Percentiles rank a stretch among this genome's conserved stretches.
Conservation (phyloP, 2,113 vertebrate genomes). For the Spilogale gracilis region DNA sequence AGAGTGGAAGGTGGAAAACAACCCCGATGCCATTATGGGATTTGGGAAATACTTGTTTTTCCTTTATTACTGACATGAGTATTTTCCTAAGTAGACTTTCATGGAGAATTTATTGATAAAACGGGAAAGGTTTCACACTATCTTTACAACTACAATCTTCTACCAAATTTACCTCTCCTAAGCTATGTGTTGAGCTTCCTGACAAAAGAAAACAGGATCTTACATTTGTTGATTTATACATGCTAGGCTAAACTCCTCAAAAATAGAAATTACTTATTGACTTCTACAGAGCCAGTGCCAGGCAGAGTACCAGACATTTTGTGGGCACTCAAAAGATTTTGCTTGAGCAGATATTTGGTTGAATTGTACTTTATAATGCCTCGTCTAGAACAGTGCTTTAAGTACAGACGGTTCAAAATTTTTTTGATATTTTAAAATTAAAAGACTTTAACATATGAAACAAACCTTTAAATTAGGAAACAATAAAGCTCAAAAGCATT, state of each 20-base stretch:
- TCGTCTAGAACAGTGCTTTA: not conserved
- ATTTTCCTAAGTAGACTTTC: conserved; percentile 32
- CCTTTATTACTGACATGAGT: not conserved
- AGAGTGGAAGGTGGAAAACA: not conserved
- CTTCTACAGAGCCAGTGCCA: conserved; percentile 1
- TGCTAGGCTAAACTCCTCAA: conserved; percentile 22
- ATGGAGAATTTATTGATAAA: not conserved
- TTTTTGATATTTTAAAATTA: conserved; percentile 17
- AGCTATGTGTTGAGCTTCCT: conserved; percentile 10
- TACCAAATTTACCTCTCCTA: conserved; percentile 19
- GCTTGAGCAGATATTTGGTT: conserved; percentile 33
- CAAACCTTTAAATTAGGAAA: conserved; percentile 52
- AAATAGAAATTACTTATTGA: conserved; percentile 7
- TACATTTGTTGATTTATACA: conserved; percentile 27
- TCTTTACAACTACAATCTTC: conserved; percentile 45
- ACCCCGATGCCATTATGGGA: not conserved
- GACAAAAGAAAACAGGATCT: conserved; percentile 25
- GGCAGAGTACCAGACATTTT: conserved; percentile 42
- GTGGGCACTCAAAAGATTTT: conserved; percentile 13
- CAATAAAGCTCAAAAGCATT: conserved; percentile 27
- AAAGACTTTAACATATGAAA: conserved; percentile 67
- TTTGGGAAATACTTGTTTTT: not conserved
- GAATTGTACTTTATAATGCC: not conserved
- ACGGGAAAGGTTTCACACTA: not conserved
- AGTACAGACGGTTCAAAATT: not conserved